These are phyloP conservation scores for Rhabditophanes sp. DNA, from an alignment of 2,888 invertebrate species.

Conservation along the genomic window DNA sequence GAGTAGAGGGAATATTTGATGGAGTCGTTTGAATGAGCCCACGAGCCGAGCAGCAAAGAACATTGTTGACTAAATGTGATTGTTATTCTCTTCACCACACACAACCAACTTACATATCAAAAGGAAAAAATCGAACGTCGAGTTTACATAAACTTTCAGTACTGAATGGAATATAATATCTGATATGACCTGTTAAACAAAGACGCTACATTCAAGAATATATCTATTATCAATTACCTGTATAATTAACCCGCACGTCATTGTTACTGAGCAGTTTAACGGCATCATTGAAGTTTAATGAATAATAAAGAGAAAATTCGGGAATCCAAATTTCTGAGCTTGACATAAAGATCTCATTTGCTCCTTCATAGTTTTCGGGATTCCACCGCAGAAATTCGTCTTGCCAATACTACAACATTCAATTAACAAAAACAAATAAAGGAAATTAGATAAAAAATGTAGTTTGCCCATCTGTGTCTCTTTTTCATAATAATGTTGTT, in stretches of 20 bases:
- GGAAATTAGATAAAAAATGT: slow-evolving; percentile 3
- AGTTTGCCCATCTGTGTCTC: no score
- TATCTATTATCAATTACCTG: no score
- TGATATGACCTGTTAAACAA: slow-evolving; percentile 39
- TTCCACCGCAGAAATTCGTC: slow-evolving; percentile 41
- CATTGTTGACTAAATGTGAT: slow-evolving; percentile 27
- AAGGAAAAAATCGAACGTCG: slow-evolving; percentile 43
- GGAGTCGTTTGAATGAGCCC: slow-evolving; percentile 44
- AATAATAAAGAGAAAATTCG: slow-evolving; percentile 27
- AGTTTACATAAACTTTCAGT: slow-evolving; percentile 38
- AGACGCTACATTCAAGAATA: no score
- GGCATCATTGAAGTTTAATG: slow-evolving; percentile 36
- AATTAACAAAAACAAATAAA: background rate
- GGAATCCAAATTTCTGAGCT: slow-evolving; percentile 41
- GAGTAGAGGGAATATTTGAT: slow-evolving; percentile 37
- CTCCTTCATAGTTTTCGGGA: slow-evolving; percentile 38
- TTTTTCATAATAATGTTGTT: no score
- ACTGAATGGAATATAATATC: slow-evolving; percentile 38
- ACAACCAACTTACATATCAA: slow-evolving; percentile 31
- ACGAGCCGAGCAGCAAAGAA: slow-evolving; percentile 37
- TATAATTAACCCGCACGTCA: slow-evolving; percentile 40
- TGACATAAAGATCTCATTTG: slow-evolving; percentile 36
- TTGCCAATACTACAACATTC: slow-evolving; percentile 39
- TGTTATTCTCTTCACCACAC: slow-evolving; percentile 1
- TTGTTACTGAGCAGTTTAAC: slow-evolving; percentile 40